These are phyloP conservation scores for Pangasius mekongensis DNA, from an alignment of 2,797 vertebrate species.

Conservation along the genomic window DNA sequence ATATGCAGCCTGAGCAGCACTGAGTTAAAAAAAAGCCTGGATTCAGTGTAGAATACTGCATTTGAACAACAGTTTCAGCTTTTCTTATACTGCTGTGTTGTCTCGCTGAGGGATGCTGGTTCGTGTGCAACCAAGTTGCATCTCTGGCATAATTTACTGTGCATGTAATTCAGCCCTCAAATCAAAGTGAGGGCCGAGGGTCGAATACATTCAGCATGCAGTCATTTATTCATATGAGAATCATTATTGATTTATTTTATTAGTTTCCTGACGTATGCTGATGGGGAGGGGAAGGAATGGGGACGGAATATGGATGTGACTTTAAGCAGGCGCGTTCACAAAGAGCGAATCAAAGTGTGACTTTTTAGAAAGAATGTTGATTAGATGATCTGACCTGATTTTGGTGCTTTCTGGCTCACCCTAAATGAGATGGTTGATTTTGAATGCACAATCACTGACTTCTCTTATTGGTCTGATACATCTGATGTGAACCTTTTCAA, in stretches of 20 bases:
- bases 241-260: constrained; percentile 61
- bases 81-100: constrained; percentile 33
- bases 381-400: constrained; percentile 55
- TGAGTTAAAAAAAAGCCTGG: background rate
- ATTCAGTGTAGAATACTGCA: constrained; percentile 23
- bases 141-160: constrained; percentile 50
- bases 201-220: constrained; percentile 58
- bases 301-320: constrained; percentile 53
- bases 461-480: constrained; percentile 44
- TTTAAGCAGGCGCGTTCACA: constrained; percentile 49
- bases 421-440: constrained; percentile 48
- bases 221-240: constrained; percentile 59
- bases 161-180: constrained; percentile 54
- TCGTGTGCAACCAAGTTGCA: constrained; percentile 43
- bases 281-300: constrained; percentile 28
- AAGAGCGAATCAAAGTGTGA: constrained; percentile 43
- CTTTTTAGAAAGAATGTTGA: constrained; percentile 50
- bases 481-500: constrained; percentile 33
- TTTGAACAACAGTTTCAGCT: constrained; percentile 30
- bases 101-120: constrained; percentile 38
- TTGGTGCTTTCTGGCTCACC: constrained; percentile 38
- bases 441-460: constrained; percentile 52
- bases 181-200: constrained; percentile 54
- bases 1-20: constrained; percentile 22
- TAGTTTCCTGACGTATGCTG: constrained; percentile 55